phyloP scores from a whole-genome alignment of 1,140 invertebrate species.

The Lycorma delicatula region DNA sequence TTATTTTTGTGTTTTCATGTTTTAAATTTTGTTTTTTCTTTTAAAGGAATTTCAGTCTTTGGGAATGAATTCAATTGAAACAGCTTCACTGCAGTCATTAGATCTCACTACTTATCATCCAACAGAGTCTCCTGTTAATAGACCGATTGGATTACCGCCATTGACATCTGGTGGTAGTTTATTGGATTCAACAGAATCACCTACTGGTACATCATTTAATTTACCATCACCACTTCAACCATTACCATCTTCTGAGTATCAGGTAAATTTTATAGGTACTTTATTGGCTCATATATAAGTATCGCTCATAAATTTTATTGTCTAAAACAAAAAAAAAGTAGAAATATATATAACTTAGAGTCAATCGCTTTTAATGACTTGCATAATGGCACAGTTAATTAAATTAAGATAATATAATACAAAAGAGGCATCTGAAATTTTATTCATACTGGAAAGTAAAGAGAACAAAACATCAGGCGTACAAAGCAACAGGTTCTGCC shows the following conservation, averaged over 20 bases:
- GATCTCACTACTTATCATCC: constrained; percentile 23
- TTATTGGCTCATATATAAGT: constrained; percentile 35
- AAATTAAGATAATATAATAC: too few relatives aligned
- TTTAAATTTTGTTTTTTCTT: too few relatives aligned
- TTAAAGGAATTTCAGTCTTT: constrained; percentile 14
- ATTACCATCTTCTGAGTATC: constrained; percentile 16
- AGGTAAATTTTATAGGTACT: constrained; percentile 12
- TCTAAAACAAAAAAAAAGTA: constrained; percentile 43
- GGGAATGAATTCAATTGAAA: constrained; percentile 22
- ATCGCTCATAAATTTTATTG: constrained; percentile 45
- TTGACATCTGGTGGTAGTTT: constrained; percentile 8
- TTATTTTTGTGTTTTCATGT: too few relatives aligned
- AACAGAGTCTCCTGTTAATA: constrained; percentile 13
- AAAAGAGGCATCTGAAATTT: too few relatives aligned
- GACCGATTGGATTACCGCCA: background rate
- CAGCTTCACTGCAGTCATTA: constrained; percentile 28
- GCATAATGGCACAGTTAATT: too few relatives aligned
- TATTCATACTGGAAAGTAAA: too few relatives aligned
- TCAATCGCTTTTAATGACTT: too few relatives aligned
- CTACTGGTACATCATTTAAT: background rate
- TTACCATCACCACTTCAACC: constrained; percentile 26
- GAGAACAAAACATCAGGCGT: too few relatives aligned
- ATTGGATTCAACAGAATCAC: constrained; percentile 25
- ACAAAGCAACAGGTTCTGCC: too few relatives aligned
- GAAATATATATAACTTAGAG: too few relatives aligned